These are phyloP conservation scores for Osmerus eperlanus DNA, from an alignment of 2,113 vertebrate species.

Conservation along the genomic window DNA sequence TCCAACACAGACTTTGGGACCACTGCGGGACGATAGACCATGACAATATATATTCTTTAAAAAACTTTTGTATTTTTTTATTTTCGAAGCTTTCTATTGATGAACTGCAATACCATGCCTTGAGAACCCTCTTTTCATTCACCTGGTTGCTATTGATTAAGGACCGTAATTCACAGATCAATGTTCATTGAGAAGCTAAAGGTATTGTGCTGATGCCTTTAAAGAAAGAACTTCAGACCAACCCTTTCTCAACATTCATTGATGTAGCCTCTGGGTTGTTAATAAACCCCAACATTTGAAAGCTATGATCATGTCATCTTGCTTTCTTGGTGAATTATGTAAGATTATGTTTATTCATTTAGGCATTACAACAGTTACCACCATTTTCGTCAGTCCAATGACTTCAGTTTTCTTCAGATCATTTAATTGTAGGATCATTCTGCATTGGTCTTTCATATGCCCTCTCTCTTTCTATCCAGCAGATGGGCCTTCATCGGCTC, in stretches of 20 bases:
- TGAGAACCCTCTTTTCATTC: slow-evolving; percentile 6
- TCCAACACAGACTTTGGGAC: too few species aligned
- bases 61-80: too few species aligned
- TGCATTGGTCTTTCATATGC: not conserved
- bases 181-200: slow-evolving; percentile 4
- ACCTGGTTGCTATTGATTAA: not conserved
- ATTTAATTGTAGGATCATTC: not conserved
- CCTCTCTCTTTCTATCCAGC: slow-evolving; percentile 55
- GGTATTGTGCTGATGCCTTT: not conserved
- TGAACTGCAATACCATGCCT: slow-evolving; percentile 16
- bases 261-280: too few species aligned
- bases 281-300: not conserved
- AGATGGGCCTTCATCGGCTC: slow-evolving; percentile 68
- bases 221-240: slow-evolving; percentile 1
- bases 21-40: too few species aligned
- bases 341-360: too few species aligned
- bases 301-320: not conserved
- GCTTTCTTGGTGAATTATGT: not conserved
- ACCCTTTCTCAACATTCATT: not conserved
- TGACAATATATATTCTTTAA: too few species aligned
- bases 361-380: too few species aligned
- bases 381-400: not conserved
- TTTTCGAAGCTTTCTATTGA: not conserved
- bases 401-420: not conserved
- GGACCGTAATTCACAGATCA: slow-evolving; percentile 10